Evolutionary conservation across 2,113 vertebrate species (phyloP), one percentile per base, ranked within the genome.

Genomic region (Macquaria australasica): DNA sequence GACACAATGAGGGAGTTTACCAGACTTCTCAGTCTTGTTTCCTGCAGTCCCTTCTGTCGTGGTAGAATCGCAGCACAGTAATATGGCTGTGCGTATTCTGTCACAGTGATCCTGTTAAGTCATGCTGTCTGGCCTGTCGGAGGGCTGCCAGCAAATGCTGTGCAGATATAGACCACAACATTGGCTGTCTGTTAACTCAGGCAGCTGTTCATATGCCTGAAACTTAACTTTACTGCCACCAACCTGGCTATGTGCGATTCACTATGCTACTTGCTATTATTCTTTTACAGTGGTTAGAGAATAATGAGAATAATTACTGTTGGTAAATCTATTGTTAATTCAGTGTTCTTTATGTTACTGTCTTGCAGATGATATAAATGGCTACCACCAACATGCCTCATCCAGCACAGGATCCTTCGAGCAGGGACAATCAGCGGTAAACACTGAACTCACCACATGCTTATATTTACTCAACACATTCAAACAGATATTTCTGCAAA

Each of bases 291-390:
- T 21, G 9, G 3, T 55, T 28, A 25, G 20, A 69, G 9, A 77
- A 28, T 21, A 4, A 5, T 48, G 7, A 25, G 5, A 9, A 9
- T 55, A 41, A 59, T 25, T 18, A 64, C 41, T 20, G n/a, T 0
- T 31, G 5, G 3, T 21, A 18, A 58, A 76, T 58, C 1, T 67
- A 8, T 64, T 71, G 39, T 51, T 75, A 56, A 79, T 73, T 48
- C 45, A 50, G 8, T 80, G 11, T 53, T 79, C 7, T 18, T 59
- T 77, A 0, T 88, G 37, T 84, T 84, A n/a, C 16, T 91, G 63
- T 93, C 58, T 94, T 92, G n/a, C 91, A 95, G 94, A 94, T 81
- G 91, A 93, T 60, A 3, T 86, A 1, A 93, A 93, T 82, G 93
- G 89, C 72, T 93, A 91, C 87, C 34, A 82, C 34, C 86, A 88